Evolutionary conservation across 2,113 vertebrate genomes (phyloP).

Genomic region (Miniopterus natalensis): DNA sequence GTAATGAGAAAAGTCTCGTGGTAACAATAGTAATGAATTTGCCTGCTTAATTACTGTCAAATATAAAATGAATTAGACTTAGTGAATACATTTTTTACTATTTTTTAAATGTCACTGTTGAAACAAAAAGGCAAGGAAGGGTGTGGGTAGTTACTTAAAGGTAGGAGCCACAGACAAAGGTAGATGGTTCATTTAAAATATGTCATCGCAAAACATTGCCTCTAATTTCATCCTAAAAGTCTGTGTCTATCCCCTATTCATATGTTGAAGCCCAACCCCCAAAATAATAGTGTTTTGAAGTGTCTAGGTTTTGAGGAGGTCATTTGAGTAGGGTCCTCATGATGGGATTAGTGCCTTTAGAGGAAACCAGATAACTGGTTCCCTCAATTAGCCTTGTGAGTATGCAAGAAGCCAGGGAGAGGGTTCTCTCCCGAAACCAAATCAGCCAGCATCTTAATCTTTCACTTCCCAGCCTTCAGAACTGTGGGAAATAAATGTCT

Average conservation of each 20-base stretch:
- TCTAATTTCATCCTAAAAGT: neutral
- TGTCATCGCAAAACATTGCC: neutral
- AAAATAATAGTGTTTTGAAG: neutral
- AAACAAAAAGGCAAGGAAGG: neutral
- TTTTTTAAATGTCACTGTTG: conserved; percentile 36
- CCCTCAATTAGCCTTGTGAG: neutral
- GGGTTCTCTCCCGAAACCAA: neutral
- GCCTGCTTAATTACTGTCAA: conserved; percentile 61
- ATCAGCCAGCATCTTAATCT: neutral
- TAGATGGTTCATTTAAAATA: conserved; percentile 45
- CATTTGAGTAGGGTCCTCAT: neutral
- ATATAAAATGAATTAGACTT: conserved; percentile 54
- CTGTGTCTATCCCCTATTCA: neutral
- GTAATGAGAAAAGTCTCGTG: neutral
- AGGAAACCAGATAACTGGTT: neutral
- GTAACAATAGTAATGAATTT: conserved; percentile 60
- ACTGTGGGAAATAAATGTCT: neutral
- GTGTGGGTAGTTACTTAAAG: neutral
- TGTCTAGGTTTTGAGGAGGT: neutral
- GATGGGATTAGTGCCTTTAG: neutral
- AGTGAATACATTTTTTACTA: conserved; percentile 27
- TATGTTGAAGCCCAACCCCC: neutral
- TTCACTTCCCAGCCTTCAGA: neutral
- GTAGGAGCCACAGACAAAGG: neutral
- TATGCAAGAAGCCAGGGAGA: neutral